These are phyloP conservation scores for Choloepus didactylus DNA, from an alignment of 2,797 vertebrate genomes.

Conservation along the genomic window DNA sequence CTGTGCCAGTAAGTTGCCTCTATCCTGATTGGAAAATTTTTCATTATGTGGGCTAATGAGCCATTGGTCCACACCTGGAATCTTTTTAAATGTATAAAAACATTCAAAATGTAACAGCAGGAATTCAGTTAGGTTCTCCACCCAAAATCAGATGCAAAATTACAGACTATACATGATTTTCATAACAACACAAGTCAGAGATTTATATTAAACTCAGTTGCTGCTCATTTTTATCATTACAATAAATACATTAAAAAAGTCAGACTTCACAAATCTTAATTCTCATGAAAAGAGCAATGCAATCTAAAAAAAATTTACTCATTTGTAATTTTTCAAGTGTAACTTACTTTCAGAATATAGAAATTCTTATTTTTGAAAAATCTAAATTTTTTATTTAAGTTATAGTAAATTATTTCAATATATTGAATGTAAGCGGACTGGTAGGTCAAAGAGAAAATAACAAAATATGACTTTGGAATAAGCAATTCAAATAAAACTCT, in stretches of 20 bases:
- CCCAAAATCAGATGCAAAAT: slow-evolving; percentile 72
- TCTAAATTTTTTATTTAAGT: slow-evolving; percentile 35
- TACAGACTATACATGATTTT: slow-evolving; percentile 66
- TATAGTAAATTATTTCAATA: slow-evolving; percentile 12
- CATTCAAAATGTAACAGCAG: slow-evolving; percentile 82
- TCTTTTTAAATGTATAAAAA: slow-evolving; percentile 83
- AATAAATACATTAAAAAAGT: slow-evolving; percentile 62
- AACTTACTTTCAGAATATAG: slow-evolving; percentile 85
- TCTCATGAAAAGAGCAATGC: slow-evolving; percentile 77
- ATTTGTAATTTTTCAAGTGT: slow-evolving; percentile 84
- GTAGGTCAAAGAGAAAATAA: neutral
- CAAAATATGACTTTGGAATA: neutral
- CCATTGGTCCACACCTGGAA: slow-evolving; percentile 85
- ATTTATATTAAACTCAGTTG: slow-evolving; percentile 84
- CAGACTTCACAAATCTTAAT: slow-evolving; percentile 82
- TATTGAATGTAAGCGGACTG: neutral
- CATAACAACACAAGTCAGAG: slow-evolving; percentile 70
- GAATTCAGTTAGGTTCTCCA: slow-evolving; percentile 78
- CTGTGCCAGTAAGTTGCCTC: slow-evolving; percentile 77
- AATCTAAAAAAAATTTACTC: slow-evolving; percentile 82
- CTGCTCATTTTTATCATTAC: slow-evolving; percentile 82
- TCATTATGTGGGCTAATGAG: slow-evolving; percentile 86
- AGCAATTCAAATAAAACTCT: slow-evolving; percentile 38
- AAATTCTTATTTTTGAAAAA: slow-evolving; percentile 22
- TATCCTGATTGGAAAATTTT: slow-evolving; percentile 83